Base-by-base conservation (phyloP, 2,797 vertebrate species). In the Ctenopoma multispine region DNA sequence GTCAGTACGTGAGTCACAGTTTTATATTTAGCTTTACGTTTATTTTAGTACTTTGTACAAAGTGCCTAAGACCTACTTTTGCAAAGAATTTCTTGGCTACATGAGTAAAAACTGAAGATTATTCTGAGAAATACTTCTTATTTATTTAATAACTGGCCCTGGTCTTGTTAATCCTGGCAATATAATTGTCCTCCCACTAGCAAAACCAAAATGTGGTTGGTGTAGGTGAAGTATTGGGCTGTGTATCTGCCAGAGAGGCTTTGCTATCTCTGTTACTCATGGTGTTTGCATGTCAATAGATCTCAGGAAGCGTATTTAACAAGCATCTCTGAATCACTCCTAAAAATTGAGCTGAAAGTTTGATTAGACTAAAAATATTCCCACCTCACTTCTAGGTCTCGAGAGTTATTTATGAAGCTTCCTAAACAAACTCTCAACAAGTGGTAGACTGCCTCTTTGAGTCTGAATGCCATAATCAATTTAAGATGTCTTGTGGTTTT, bases 361-460 rank as follows among this genome's bases (percentile, higher is more conserved):
- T 76, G 77, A 78, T 75, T 74, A 63, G 67, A 59, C 60, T 79
- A 72, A 74, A 86, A 84, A 76, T 83, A 72, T 64, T 69, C 49
- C n/a, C 58, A 61, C 38, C 70, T 48, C 63, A 18, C 72, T 31
- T 79, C 46, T 17, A 53, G 6, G 27, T 54, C 56, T 69, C 63
- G 31, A 64, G 43, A 65, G 75, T 59, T 77, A 76, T 77, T 84
- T 75, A 67, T 48, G 38, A 72, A 51, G 63, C 71, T 65, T 70
- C 73, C 76, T 38, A 70, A 74, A 73, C 62, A 63, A 54, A 59
- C 40, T 63, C 62, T 71, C 34, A 66, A 53, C 13, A 21, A 75
- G 61, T 7, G 7, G 7, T 21, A 58, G 61, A 70, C 46, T 24
- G 29, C 44, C 20, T 68, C 21, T 54, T 29, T 72, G 15, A 11